Evolutionary conservation across 2,888 invertebrate genomes (phyloP), one percentile per base, ranked within the genome.

Genomic region (Drosophila sordidula): DNA sequence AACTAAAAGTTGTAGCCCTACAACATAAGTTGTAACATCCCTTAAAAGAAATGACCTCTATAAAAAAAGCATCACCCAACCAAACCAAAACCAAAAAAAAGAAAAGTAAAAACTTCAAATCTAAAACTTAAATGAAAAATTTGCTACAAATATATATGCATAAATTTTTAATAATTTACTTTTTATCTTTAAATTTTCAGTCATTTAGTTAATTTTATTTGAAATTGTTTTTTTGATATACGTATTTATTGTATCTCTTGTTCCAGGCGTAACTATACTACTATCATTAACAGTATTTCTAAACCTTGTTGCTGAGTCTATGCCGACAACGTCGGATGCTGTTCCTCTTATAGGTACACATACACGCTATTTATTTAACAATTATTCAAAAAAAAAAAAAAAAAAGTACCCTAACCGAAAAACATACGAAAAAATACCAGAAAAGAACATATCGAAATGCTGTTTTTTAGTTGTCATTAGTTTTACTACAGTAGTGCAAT

Each of bases 201-300:
- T 84, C 73, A 62, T 80, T 86, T 78, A 73, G 39, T 65, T 73
- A 12, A 34, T 84, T 84, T 84, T 54, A 82, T 86, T 86, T 85
- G 2, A 70, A 85, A 79, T 75, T 85, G 81, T 89, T 89, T 87
- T 80, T 83, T 54, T 54, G 44, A 77, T 80, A 79, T 87, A 64
- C 55, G 71, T 80, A 83, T 78, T 90, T 81, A 84, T 83, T 82
- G 80, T 83, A 79, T 87, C 78, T 90, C 83, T 90, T 90, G 88
- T 94, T 95, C 93, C 96, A 98, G 98, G 97, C 94, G 97, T 98
- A 94, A 98, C 97, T 93, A 98, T 98, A 93, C 96, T 98, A 93
- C 96, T 98, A 93, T 98, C 98, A 93, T 95, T 98, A 95, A 98
- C 98, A 94, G 98, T 98, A 93, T 98, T 98, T 95, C 96, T 98